Evolutionary conservation across 2,113 vertebrate species (phyloP), one percentile per base, ranked within the genome.

Genomic region (Salvelinus alpinus): DNA sequence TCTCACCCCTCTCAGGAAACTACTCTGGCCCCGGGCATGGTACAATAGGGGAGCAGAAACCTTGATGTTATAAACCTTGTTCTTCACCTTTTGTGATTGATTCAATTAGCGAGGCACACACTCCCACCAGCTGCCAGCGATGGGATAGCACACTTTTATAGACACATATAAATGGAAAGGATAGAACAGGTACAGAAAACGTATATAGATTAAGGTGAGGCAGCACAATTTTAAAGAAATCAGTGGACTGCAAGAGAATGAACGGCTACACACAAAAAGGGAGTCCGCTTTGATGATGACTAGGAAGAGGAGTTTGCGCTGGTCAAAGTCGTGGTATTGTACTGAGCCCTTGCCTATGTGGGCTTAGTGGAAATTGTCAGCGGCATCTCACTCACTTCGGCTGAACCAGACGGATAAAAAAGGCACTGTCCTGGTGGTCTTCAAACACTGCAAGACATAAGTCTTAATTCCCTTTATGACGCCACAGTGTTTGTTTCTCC

Each of bases 41-140:
- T 73, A 70, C 18, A 75, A 44, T 47, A 25, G 24, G 38, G 12
- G 65, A 31, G 66, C 44, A 38, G 25, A 64, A 73, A 78, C 77
- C 74, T 84, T 82, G 74, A 76, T 66, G 82, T 69, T 76, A 81
- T 82, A 82, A 86, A 78, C 22, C 16, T 20, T n/a, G 80, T 80
- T 80, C 86, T 80, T 88, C 82, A 84, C 84, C 77, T 86, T 86
- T 84, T 72, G 72, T 70, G 62, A 78, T 75, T 78, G 76, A 86
- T 80, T 81, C 75, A 72, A 86, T 84, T 78, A 78, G 59, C 57
- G 62, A 29, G 22, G 31, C 73, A 48, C 70, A 72, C 67, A 16
- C 65, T 64, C 73, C 51, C 67, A 74, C 71, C 71, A 82, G 71
- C 82, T 75, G 71, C 76, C 64, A 65, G 67, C 31, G 27, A 57